Percentiles rank a stretch among this genome's conserved stretches.
phyloP scores from a whole-genome alignment of 2,797 vertebrate species.

The Spinibarbus caldwelli region DNA sequence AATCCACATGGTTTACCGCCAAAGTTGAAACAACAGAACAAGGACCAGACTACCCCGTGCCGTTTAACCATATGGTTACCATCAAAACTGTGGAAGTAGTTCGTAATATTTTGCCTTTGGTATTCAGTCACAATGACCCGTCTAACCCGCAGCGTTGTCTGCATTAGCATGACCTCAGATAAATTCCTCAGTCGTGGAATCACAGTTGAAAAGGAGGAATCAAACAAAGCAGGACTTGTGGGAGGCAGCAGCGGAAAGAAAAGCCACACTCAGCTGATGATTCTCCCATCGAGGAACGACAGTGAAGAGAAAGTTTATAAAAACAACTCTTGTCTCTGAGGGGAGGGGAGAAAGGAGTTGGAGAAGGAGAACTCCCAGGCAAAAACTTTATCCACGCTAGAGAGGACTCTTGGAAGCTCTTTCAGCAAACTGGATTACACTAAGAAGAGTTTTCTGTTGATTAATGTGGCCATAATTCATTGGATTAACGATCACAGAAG shows the following conservation, averaged over 20 bases:
- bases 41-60: not conserved
- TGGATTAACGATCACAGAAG: constrained; percentile 71
- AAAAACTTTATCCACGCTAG: constrained; percentile 66
- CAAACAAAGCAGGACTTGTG: constrained; percentile 57
- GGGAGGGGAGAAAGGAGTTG: constrained; percentile 73
- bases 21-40: not conserved
- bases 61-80: not conserved
- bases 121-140: not conserved
- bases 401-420: constrained; percentile 59
- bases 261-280: constrained; percentile 65
- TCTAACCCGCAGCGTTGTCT: not conserved
- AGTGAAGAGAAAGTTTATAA: constrained; percentile 66
- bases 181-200: constrained; percentile 1
- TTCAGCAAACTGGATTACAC: constrained; percentile 54
- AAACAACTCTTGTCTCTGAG: constrained; percentile 53
- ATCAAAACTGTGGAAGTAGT: not conserved
- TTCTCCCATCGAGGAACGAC: constrained; percentile 58
- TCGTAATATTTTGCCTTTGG: not conserved
- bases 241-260: constrained; percentile 6
- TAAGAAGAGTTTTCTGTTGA: constrained; percentile 60
- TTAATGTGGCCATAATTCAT: constrained; percentile 68
- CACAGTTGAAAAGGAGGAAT: not conserved
- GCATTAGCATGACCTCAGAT: not conserved
- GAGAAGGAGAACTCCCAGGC: constrained; percentile 63
- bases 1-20: not conserved